Conservation (phyloP, 2,797 vertebrate species). For the Poecile montanus region DNA sequence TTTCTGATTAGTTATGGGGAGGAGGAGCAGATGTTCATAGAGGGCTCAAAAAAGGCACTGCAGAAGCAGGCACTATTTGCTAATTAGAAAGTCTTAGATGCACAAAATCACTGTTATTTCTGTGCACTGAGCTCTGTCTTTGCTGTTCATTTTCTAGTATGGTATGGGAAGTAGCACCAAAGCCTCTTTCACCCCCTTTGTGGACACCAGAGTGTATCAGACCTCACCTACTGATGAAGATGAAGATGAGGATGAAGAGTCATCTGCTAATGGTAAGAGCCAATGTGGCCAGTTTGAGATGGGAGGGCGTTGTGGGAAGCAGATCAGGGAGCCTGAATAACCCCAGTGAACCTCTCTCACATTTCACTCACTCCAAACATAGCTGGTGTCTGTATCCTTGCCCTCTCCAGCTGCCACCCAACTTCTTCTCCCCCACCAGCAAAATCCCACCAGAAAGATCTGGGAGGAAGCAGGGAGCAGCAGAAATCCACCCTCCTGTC, state of each 20-base stretch:
- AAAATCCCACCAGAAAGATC: neutral
- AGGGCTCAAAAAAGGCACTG: accelerated
- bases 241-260: slow-evolving; percentile 83
- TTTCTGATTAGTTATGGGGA: neutral
- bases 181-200: slow-evolving; percentile 95
- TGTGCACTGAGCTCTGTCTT: neutral
- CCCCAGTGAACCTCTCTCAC: neutral
- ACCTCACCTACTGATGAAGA: slow-evolving; percentile 96
- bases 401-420: neutral
- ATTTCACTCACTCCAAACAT: neutral
- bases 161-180: slow-evolving; percentile 91
- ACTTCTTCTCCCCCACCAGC: neutral
- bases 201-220: slow-evolving; percentile 95
- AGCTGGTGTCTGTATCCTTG: neutral
- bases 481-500: neutral
- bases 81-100: neutral
- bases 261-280: slow-evolving; percentile 83
- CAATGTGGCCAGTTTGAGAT: neutral
- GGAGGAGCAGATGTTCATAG: neutral
- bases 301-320: neutral
- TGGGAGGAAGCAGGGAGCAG: neutral
- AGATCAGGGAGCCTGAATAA: neutral
- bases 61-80: neutral
- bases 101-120: neutral
- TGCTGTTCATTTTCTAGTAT: slow-evolving; percentile 79